These are phyloP conservation scores for Trematomus bernacchii DNA, from an alignment of 2,797 vertebrate species.

Conservation along the genomic window DNA sequence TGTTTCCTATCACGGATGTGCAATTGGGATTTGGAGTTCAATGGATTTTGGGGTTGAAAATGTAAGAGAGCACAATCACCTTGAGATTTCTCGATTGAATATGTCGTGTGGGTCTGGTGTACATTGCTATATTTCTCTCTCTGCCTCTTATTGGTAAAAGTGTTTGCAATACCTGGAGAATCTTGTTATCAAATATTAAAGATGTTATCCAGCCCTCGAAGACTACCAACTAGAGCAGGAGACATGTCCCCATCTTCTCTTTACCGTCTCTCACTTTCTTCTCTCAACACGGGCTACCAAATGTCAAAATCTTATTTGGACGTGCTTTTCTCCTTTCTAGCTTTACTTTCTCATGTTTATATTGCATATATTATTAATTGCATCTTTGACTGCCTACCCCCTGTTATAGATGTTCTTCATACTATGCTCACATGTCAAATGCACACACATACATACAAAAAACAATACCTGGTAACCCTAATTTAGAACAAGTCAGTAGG, in stretches of 20 bases:
- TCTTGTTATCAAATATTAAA: conserved; percentile 88
- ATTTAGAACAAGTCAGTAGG: background rate
- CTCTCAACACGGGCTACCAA: conserved; percentile 34
- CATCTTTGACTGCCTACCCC: background rate
- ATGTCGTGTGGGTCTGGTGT: conserved; percentile 62
- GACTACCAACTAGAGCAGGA: conserved; percentile 71
- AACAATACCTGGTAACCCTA: background rate
- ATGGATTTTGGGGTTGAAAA: conserved; percentile 50
- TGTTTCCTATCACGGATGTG: conserved; percentile 39
- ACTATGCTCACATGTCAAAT: background rate
- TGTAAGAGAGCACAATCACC: conserved; percentile 66
- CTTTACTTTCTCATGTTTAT: conserved; percentile 21
- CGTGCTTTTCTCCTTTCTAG: conserved; percentile 20
- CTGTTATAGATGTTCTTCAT: background rate
- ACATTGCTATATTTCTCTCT: conserved; percentile 68
- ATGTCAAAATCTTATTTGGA: conserved; percentile 48
- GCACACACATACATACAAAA: background rate
- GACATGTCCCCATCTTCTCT: conserved; percentile 45
- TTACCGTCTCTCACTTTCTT: conserved; percentile 37
- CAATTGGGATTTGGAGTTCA: conserved; percentile 55
- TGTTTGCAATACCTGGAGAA: conserved; percentile 78
- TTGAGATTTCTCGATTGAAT: conserved; percentile 77
- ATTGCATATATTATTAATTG: conserved; percentile 16
- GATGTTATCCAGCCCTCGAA: conserved; percentile 81
- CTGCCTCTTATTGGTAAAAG: conserved; percentile 74